These are phyloP conservation scores for Leptoteleia sp. DNA, from an alignment of 1,140 invertebrate genomes.

Conservation along the genomic window DNA sequence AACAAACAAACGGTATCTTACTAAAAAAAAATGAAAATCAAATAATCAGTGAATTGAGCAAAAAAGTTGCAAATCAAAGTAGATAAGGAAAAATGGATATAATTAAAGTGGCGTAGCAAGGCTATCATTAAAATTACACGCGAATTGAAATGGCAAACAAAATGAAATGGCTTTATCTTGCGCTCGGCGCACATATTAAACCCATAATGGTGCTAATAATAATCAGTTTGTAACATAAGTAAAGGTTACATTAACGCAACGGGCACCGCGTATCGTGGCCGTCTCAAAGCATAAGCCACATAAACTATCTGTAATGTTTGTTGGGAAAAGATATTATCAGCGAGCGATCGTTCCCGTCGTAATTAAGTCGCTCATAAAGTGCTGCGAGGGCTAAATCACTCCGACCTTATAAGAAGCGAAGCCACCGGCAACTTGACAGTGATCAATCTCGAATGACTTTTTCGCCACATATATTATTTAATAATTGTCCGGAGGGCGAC, in stretches of 20 bases:
- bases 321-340: slow-evolving; percentile 67
- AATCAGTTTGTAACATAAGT: slow-evolving; percentile 32
- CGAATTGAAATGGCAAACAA: no score
- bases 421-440: slow-evolving; percentile 55
- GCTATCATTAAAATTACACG: no score
- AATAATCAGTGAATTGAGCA: no score
- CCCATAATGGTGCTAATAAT: slow-evolving; percentile 31
- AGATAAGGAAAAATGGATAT: no score
- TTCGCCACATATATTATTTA: slow-evolving; percentile 62
- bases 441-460: slow-evolving; percentile 63
- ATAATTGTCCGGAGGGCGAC: slow-evolving; percentile 56
- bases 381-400: slow-evolving; percentile 59
- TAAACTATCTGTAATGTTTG: slow-evolving; percentile 64
- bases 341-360: slow-evolving; percentile 53
- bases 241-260: slow-evolving; percentile 22
- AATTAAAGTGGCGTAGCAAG: no score
- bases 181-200: background rate
- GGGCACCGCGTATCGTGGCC: slow-evolving; percentile 14
- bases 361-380: slow-evolving; percentile 68
- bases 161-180: background rate
- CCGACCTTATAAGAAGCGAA: slow-evolving; percentile 60
- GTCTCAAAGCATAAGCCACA: slow-evolving; percentile 52
- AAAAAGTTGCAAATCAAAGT: no score
- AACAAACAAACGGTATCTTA: no score
- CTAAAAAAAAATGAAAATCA: no score